Evolutionary conservation across 2,888 invertebrate genomes (phyloP).

Genomic region (Eubasilissa splendida): DNA sequence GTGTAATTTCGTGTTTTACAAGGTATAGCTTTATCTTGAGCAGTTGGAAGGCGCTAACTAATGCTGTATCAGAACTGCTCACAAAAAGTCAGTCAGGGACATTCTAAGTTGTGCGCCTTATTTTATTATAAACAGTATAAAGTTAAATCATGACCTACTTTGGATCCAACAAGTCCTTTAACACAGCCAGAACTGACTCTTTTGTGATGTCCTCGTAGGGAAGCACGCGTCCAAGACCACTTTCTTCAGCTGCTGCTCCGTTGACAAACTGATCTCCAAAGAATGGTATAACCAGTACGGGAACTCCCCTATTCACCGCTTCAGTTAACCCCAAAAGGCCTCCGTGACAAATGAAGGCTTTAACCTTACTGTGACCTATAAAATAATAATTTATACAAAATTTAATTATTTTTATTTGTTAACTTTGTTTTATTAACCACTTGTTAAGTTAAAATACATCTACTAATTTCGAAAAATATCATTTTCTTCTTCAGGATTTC

Average conservation of each 20-base stretch:
- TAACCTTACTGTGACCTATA: slow-evolving; percentile 74
- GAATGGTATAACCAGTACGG: slow-evolving; percentile 74
- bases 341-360: slow-evolving; percentile 75
- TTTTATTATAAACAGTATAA: too few species aligned
- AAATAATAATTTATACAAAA: slow-evolving; percentile 40
- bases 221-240: slow-evolving; percentile 71
- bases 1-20: too few species aligned
- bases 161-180: slow-evolving; percentile 70
- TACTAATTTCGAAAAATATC: too few species aligned
- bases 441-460: too few species aligned
- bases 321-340: slow-evolving; percentile 76
- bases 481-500: too few species aligned
- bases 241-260: slow-evolving; percentile 72
- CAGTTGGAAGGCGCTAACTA: too few species aligned
- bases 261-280: slow-evolving; percentile 76
- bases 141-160: slow-evolving; percentile 66
- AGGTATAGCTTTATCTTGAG: too few species aligned
- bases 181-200: slow-evolving; percentile 68
- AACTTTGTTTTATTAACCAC: too few species aligned
- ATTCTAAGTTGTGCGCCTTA: too few species aligned
- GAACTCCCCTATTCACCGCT: slow-evolving; percentile 75
- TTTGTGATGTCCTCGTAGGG: slow-evolving; percentile 69
- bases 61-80: too few species aligned
- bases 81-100: too few species aligned
- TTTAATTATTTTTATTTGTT: too few species aligned